Base-by-base conservation (phyloP, 2,888 invertebrate species). In the Gymnoscelis rufifasciata region DNA sequence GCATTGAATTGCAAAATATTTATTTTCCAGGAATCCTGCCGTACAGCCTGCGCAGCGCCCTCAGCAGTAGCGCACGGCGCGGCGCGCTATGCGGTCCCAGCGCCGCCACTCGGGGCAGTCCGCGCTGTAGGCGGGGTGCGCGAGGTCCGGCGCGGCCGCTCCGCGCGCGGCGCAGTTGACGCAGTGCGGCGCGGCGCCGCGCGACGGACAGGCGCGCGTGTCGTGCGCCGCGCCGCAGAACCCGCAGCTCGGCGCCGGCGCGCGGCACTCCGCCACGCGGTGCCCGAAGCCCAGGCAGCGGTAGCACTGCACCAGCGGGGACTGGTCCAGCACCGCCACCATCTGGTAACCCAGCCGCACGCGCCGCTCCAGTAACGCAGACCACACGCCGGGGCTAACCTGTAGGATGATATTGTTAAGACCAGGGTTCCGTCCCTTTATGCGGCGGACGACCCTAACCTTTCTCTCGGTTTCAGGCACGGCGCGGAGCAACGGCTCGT, bases 201-300 rank as follows among this genome's bases (percentile, higher is more conserved):
- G 24, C 13, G 7, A 1, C 3, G 38, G 38, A 24, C 44, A 44
- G 7, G 27, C 44, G 1, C 44, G 26, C 1, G 44, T 44, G 2
- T 44, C 44, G 26, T 44, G 44, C 1, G 23, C 27, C 1, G 1
- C 27, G 5, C 31, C 38, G 12, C 43, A 44, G 33, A 33, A 31
- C 0, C 43, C 43, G 15, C 43, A 44, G 2, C n/a, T 7, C 1
- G 15, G n/a, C 11, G 14, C 15, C 10, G 1, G 7, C 3, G 26
- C 11, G 6, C 11, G 5, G 15, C 43, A 44, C 4, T 44, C 43
- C 1, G 37, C 12, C 6, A 27, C 44, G 0, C 19, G 4, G 12
- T 44, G 44, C 10, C 27, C 13, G 31, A 43, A 43, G 8, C 35
- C 39, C 1, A 39, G 19, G 15, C 44, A 45, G n/a, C 35, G n/a